Percentiles rank a stretch among this genome's conserved stretches.
phyloP scores from a whole-genome alignment of 2,113 vertebrate genomes.

The Chitala chitala region DNA sequence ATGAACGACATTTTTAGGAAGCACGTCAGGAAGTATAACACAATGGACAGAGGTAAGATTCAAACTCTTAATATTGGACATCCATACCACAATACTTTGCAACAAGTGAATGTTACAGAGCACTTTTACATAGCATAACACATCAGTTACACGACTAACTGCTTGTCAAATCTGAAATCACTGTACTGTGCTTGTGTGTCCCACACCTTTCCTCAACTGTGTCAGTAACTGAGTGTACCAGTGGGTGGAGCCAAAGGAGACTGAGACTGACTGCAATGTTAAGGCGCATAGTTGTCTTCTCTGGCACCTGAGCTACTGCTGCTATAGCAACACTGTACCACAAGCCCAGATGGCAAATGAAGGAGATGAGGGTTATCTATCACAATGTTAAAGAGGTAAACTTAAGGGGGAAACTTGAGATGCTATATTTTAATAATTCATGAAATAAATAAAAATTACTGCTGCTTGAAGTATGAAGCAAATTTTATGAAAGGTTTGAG shows the following conservation, averaged over 20 bases:
- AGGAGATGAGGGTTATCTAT: neutral
- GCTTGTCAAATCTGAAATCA: too few species aligned
- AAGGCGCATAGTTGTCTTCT: neutral
- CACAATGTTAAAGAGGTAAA: neutral
- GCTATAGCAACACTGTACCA: neutral
- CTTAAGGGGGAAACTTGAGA: neutral
- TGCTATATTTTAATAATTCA: slow-evolving; percentile 5
- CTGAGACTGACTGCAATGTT: neutral
- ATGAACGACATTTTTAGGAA: too few species aligned
- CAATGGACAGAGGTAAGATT: too few species aligned
- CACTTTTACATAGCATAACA: too few species aligned
- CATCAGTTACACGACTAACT: too few species aligned
- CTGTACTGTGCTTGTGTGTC: neutral
- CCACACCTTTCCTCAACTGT: neutral
- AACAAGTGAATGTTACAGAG: too few species aligned
- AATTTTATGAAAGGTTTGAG: neutral
- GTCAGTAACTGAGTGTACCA: neutral
- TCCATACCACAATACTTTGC: too few species aligned
- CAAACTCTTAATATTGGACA: too few species aligned
- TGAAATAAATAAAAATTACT: neutral
- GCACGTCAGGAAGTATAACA: too few species aligned
- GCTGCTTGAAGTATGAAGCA: neutral
- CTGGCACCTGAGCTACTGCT: neutral
- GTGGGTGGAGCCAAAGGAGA: neutral
- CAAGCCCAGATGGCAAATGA: slow-evolving; percentile 1